phyloP scores from a whole-genome alignment of 2,797 vertebrate genomes.

The Cossypha caffra region DNA sequence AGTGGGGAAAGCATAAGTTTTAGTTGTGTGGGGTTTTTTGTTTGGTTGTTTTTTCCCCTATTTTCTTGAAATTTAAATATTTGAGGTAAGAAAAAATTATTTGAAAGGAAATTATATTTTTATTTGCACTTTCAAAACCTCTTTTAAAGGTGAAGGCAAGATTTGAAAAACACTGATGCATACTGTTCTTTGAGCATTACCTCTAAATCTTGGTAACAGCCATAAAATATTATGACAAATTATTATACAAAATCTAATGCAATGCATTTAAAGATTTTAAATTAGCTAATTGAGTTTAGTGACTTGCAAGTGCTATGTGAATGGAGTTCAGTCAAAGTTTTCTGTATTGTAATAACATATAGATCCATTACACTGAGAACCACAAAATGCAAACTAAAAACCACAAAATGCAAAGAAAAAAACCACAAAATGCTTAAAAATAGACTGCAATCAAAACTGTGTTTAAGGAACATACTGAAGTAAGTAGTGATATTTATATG shows the following conservation, averaged over 20 bases:
- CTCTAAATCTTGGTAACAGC: conserved; percentile 25
- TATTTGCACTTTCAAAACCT: neutral
- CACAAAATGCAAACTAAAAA: neutral
- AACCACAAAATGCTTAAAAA: neutral
- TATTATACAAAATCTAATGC: neutral
- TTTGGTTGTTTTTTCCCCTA: neutral
- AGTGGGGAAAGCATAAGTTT: neutral
- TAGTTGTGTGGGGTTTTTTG: neutral
- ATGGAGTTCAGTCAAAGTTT: neutral
- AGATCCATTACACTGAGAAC: rapidly evolving
- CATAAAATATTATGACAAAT: conserved; percentile 40
- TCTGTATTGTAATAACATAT: neutral
- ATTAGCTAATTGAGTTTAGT: conserved; percentile 2
- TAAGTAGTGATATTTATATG: neutral
- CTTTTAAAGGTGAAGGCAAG: neutral
- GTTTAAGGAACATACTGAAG: neutral
- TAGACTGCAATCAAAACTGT: neutral
- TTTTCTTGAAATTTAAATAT: neutral
- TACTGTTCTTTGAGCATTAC: neutral
- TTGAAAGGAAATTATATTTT: neutral
- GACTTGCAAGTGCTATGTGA: neutral
- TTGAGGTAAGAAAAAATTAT: neutral
- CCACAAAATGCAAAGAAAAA: neutral
- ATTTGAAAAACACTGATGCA: neutral
- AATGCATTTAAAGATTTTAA: conserved; percentile 3